These are phyloP conservation scores for Poecile atricapillus DNA, from an alignment of 2,113 vertebrate species.

Conservation along the genomic window DNA sequence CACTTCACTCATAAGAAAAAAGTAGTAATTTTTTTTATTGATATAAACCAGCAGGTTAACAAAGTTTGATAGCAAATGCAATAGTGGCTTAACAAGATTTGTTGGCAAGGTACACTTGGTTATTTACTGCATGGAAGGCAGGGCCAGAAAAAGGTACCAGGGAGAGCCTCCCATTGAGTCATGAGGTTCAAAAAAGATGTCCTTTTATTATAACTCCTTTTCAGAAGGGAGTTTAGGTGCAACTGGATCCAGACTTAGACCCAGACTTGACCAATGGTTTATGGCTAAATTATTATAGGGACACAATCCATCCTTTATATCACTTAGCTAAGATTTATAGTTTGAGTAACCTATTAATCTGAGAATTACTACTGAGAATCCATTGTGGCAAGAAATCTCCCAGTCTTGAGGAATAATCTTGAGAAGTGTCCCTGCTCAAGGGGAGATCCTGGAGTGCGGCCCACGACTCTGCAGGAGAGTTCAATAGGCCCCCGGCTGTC, in stretches of 20 bases:
- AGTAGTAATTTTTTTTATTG: neutral
- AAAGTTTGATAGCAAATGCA: neutral
- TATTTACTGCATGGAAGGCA: neutral
- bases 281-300: neutral
- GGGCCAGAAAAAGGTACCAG: neutral
- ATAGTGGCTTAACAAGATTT: neutral
- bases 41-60: neutral
- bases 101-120: neutral
- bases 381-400: neutral
- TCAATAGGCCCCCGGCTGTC: neutral
- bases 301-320: neutral
- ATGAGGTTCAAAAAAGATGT: neutral
- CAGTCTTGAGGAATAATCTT: neutral
- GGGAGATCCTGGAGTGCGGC: neutral
- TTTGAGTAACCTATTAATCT: neutral
- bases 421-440: neutral
- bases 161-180: neutral
- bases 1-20: neutral
- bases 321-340: neutral
- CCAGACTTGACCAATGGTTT: neutral
- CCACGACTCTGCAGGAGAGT: rapidly evolving
- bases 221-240: neutral
- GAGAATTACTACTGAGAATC: neutral
- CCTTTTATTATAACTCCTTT: neutral
- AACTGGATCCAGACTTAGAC: neutral